Conservation (phyloP, 2,113 vertebrate species). For the Bungarus multicinctus region DNA sequence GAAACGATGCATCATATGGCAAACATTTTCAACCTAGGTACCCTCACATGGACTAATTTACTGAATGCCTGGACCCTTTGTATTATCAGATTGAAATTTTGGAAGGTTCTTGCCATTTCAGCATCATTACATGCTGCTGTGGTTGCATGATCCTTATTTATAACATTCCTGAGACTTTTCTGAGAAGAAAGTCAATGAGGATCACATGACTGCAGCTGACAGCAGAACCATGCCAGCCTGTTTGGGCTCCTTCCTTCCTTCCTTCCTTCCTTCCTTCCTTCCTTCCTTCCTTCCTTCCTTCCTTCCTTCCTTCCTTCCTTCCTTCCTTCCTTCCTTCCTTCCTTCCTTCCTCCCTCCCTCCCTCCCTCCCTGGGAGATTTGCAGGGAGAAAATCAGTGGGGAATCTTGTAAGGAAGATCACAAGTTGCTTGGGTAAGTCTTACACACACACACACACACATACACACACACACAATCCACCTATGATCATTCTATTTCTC, state of each 20-base stretch:
- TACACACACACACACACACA: no score
- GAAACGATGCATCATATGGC: background rate
- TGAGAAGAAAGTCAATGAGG: background rate
- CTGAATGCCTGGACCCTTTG: background rate
- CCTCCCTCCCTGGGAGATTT: no score
- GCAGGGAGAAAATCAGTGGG: background rate
- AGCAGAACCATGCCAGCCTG: background rate
- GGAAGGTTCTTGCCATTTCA: background rate
- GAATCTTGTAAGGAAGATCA: background rate
- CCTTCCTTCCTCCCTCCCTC: no score
- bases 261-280: no score
- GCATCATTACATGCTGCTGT: background rate
- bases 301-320: no score
- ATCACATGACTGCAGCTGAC: background rate
- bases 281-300: no score
- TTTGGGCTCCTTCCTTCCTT: background rate
- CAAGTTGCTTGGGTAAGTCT: background rate
- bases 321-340: no score
- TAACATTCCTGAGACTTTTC: background rate
- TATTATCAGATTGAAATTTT: background rate
- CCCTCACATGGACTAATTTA: background rate
- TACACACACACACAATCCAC: rapidly evolving
- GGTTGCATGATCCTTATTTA: background rate
- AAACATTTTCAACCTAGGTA: background rate
- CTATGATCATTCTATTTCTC: background rate